Base-by-base conservation (phyloP, 2,113 vertebrate species). In the Pleuronectes platessa region DNA sequence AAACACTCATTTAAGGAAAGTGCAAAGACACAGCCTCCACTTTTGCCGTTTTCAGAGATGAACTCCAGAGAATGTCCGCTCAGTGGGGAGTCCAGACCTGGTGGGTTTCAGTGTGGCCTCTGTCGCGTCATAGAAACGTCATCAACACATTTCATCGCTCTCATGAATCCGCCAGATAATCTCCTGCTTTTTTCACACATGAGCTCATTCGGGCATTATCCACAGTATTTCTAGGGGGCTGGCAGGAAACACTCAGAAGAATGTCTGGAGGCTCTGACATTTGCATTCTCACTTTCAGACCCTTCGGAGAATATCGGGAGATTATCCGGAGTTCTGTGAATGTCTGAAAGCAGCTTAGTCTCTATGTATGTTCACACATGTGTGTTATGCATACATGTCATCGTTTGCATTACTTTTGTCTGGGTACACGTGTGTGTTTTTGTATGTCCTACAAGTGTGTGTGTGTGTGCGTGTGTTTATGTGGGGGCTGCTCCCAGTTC, bases 401-500 rank as follows among this genome's bases (percentile, higher is more conserved):
- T 58, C 84, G 68, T 78, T 86, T 85, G 61, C 71, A 74, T 86
- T 63, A 23, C 42, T 65, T 40, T 74, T 26, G 59, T 80, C 67
- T 81, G 31, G 68, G 77, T 65, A 70, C 76, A 69, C 27, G 47
- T 42, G 54, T 63, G 69, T 76, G 55, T 60, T 20, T 42, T 79
- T 63, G 87, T 63, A 15, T 14, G 37, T 42, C 13, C 17, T 20
- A 9, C 5, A 35, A 24, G 61, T 45, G 37, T 45, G 61, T 47
- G 61, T 65, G 59, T 59, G 54, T 85, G 53, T 76, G 64, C 76
- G 45, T 79, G 71, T 82, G 78, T 86, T 82, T 79, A 79, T 79
- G 73, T 51, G 76, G 67, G 54, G 37, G 68, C 54, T 67, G 71
- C 83, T 88, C 89, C 90, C 83, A 82, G 66, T 71, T 84, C 79